Conservation (phyloP, 2,888 invertebrate species). For the Drosophila mulleri region DNA sequence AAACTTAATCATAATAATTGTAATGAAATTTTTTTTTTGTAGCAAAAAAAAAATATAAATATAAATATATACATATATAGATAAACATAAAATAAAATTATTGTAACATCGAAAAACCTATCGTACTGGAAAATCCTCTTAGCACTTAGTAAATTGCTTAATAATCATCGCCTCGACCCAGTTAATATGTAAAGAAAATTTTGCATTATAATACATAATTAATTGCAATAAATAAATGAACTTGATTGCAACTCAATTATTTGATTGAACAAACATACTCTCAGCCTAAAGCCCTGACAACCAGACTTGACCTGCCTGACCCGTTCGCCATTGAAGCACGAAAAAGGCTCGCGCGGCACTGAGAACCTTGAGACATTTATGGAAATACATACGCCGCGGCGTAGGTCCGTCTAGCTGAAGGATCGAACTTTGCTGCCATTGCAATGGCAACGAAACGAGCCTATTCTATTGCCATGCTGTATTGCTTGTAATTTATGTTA, state of each 20-base stretch:
- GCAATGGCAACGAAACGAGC: slow-evolving; percentile 30
- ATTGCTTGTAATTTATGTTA: slow-evolving; percentile 67
- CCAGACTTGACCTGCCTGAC: neutral
- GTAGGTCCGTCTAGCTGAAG: slow-evolving; percentile 14
- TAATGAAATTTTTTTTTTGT: neutral
- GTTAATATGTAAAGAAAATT: neutral
- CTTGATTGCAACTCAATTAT: no score
- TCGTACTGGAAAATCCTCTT: neutral
- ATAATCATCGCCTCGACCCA: rapidly evolving
- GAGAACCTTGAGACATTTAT: slow-evolving; percentile 20
- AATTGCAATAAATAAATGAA: neutral
- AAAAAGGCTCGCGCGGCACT: no score
- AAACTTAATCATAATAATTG: neutral
- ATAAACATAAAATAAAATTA: neutral
- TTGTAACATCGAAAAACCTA: neutral
- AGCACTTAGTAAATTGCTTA: neutral
- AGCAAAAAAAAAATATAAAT: neutral
- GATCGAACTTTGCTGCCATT: slow-evolving; percentile 30
- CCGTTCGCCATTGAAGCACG: no score
- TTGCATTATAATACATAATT: neutral
- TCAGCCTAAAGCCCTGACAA: no score
- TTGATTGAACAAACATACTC: neutral
- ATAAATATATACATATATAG: no score
- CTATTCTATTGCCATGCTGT: slow-evolving; percentile 46
- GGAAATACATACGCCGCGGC: neutral